These are phyloP conservation scores for Eilema caniola DNA, from an alignment of 2,888 invertebrate genomes.

Conservation along the genomic window DNA sequence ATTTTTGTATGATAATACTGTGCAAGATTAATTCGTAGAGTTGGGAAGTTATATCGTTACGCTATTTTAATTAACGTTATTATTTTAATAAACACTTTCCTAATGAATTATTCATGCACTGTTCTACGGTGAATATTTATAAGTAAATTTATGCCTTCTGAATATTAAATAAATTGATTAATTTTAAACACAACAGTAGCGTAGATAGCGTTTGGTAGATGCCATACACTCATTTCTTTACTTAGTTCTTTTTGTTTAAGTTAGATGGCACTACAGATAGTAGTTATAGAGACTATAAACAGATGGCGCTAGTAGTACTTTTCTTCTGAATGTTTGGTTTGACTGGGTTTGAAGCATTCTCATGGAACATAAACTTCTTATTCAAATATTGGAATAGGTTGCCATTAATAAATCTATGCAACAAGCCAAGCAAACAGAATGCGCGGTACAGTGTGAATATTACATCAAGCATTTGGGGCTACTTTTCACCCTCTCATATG, in stretches of 20 bases:
- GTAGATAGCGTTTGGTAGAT: not conserved
- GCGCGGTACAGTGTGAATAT: too few species aligned
- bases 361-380: too few species aligned
- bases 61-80: constrained; percentile 29
- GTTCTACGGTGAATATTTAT: constrained; percentile 40
- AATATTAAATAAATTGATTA: constrained; percentile 36
- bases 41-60: constrained; percentile 7
- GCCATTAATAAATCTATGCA: too few species aligned
- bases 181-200: constrained; percentile 6
- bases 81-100: constrained; percentile 34
- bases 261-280: constrained; percentile 9
- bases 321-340: not conserved
- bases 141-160: constrained; percentile 31
- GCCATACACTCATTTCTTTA: not conserved
- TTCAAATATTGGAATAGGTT: too few species aligned
- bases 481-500: too few species aligned
- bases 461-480: too few species aligned
- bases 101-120: constrained; percentile 43
- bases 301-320: constrained; percentile 1
- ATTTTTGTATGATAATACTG: not conserved
- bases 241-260: not conserved
- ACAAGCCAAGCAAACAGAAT: too few species aligned
- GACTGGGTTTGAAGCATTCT: too few species aligned
- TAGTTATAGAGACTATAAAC: not conserved
- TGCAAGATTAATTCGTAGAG: not conserved